phyloP scores from a whole-genome alignment of 2,797 vertebrate genomes.

The Simalia tracyae region DNA sequence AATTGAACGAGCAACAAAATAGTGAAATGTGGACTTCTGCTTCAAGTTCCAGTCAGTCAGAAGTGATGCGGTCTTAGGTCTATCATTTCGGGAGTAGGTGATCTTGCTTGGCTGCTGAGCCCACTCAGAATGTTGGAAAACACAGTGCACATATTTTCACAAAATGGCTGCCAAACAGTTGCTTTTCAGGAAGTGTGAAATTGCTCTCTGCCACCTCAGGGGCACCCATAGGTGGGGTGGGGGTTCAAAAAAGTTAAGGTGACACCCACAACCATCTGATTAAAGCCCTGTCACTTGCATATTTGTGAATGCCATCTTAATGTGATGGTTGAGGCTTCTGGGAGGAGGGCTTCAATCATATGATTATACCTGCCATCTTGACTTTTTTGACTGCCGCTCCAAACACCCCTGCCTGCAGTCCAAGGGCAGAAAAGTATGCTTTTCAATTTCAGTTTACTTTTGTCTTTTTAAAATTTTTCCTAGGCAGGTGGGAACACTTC shows the following conservation, averaged over 20 bases:
- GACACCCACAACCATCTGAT: background rate
- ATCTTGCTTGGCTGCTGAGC: background rate
- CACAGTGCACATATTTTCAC: background rate
- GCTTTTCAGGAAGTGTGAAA: background rate
- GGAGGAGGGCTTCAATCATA: background rate
- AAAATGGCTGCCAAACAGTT: background rate
- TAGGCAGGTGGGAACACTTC: background rate
- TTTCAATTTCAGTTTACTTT: background rate
- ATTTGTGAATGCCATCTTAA: background rate
- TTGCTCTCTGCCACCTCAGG: background rate
- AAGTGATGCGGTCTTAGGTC: background rate
- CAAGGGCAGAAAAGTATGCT: background rate
- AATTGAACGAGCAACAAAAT: background rate
- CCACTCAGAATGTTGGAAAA: background rate
- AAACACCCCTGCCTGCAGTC: background rate
- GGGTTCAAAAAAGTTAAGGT: background rate
- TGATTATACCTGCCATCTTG: background rate
- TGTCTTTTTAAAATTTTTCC: background rate
- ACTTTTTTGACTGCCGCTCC: background rate
- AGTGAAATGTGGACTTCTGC: background rate
- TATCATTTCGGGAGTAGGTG: background rate
- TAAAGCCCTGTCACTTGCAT: background rate
- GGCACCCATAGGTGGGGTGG: background rate
- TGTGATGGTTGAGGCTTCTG: background rate
- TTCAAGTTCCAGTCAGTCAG: background rate